Percentiles rank a stretch among this genome's conserved stretches.
These are phyloP conservation scores for Tachina fera DNA, from an alignment of 2,888 invertebrate species.

Conservation along the genomic window DNA sequence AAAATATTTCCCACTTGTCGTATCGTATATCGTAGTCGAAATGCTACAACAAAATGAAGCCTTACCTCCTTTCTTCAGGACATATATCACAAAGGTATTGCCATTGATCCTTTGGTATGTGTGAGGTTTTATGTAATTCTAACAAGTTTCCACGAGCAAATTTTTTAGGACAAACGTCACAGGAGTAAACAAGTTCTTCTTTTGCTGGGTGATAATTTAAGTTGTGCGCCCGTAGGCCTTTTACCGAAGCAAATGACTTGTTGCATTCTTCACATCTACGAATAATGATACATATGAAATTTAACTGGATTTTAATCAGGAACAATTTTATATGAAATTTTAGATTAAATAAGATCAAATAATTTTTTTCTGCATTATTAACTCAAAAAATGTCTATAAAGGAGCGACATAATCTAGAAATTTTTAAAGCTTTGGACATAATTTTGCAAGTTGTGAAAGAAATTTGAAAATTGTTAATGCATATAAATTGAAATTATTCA, in stretches of 20 bases:
- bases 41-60: no score
- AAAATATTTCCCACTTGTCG: not conserved
- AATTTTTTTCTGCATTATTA: no score
- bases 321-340: no score
- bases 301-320: no score
- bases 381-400: no score
- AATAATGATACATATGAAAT: not conserved
- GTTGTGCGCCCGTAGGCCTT: conserved; percentile 80
- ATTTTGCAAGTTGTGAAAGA: no score
- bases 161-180: conserved; percentile 80
- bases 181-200: conserved; percentile 79
- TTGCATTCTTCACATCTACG: conserved; percentile 79
- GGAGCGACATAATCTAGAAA: no score
- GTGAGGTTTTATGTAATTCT: conserved; percentile 80
- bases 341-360: no score
- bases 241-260: conserved; percentile 80
- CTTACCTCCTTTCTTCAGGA: conserved; percentile 69
- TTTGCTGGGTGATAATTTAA: conserved; percentile 79
- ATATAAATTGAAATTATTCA: no score
- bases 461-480: no score
- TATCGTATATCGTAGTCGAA: no score
- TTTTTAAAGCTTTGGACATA: no score
- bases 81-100: conserved; percentile 77
- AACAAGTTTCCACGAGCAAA: conserved; percentile 79
- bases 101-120: conserved; percentile 78